Percentiles rank a stretch among this genome's conserved stretches.
phyloP scores from a whole-genome alignment of 1,140 invertebrate genomes.

The Sinonovacula constricta region DNA sequence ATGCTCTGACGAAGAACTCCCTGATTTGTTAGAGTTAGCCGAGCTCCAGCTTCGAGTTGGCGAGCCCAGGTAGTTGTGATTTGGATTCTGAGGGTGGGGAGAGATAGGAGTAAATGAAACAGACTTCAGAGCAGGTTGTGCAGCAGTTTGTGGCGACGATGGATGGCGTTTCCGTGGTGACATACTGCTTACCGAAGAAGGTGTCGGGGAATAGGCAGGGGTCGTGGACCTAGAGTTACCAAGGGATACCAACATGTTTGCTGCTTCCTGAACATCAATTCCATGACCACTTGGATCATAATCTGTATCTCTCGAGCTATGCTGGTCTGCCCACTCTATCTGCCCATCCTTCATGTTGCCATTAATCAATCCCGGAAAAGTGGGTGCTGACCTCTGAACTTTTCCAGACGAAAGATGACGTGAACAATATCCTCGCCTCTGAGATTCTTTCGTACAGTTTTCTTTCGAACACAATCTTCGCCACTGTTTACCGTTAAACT shows the following conservation, averaged over 20 bases:
- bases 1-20: constrained; percentile 72
- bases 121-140: constrained; percentile 53
- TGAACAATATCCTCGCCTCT: constrained; percentile 96
- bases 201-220: constrained; percentile 85
- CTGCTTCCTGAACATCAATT: constrained; percentile 96
- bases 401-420: constrained; percentile 94
- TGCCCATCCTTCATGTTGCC: constrained; percentile 79
- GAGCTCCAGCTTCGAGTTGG: constrained; percentile 72
- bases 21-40: constrained; percentile 70
- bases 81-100: constrained; percentile 71
- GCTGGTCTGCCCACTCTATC: constrained; percentile 89
- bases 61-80: constrained; percentile 66
- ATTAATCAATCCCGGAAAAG: constrained; percentile 69
- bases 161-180: constrained; percentile 58
- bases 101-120: constrained; percentile 76
- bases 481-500: constrained; percentile 99
- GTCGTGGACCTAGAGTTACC: constrained; percentile 86
- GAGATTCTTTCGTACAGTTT: constrained; percentile 98
- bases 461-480: constrained; percentile 95
- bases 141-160: constrained; percentile 56
- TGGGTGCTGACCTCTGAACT: constrained; percentile 63
- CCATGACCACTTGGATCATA: constrained; percentile 80
- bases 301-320: constrained; percentile 53
- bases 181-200: constrained; percentile 58
- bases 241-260: constrained; percentile 96